Evolutionary conservation across 2,113 vertebrate genomes (phyloP).

Genomic region (Coptodon rendalli): DNA sequence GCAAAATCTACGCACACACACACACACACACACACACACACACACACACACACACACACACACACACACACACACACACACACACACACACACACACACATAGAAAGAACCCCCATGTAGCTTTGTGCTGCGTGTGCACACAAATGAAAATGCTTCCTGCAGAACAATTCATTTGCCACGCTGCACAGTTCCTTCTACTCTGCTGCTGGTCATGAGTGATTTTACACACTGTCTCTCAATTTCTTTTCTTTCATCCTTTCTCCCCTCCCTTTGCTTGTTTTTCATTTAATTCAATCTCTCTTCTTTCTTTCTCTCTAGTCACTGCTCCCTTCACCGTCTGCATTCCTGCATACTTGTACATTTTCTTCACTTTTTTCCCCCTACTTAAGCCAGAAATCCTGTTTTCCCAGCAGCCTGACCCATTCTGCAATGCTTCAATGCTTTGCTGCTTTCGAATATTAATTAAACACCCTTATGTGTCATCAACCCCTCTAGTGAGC

Average conservation of each 20-base stretch:
- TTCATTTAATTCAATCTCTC: not conserved
- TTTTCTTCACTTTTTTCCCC: not conserved
- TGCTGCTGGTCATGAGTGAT: conserved; percentile 8
- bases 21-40: too few relatives aligned
- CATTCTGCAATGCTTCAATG: not conserved
- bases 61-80: not conserved
- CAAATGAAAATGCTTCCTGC: conserved; percentile 43
- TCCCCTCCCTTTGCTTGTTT: not conserved
- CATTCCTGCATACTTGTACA: not conserved
- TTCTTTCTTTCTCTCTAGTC: not conserved
- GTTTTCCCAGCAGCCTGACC: not conserved
- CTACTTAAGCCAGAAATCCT: not conserved
- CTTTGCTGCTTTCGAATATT: conserved; percentile 31
- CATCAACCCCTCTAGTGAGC: conserved; percentile 43
- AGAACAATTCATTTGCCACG: conserved; percentile 44
- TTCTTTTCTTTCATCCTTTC: not conserved
- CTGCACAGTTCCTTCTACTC: not conserved
- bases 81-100: not conserved
- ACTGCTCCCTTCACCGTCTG: not conserved
- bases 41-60: not conserved
- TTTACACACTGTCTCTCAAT: not conserved
- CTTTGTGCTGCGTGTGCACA: conserved; percentile 6
- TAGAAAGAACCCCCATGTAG: not conserved
- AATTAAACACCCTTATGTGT: conserved; percentile 51
- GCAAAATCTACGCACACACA: too few relatives aligned